Percentiles rank a stretch among this genome's conserved stretches.
Conservation (phyloP, 2,888 invertebrate genomes). For the Eupithecia subumbrata region DNA sequence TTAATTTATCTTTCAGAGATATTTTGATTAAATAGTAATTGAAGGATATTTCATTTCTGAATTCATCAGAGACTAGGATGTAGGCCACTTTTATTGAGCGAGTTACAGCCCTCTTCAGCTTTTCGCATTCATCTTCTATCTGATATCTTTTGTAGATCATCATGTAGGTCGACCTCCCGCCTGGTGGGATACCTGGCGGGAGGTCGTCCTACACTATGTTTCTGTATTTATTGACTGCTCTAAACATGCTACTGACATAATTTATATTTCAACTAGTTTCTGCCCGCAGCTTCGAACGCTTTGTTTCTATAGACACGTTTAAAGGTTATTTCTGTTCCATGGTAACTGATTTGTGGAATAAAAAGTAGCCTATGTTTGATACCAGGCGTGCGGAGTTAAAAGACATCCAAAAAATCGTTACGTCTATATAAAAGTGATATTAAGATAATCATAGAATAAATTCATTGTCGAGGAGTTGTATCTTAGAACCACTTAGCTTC, state of each 20-base stretch:
- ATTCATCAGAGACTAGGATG: background rate
- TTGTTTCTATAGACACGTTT: no score
- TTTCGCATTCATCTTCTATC: background rate
- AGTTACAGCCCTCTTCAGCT: background rate
- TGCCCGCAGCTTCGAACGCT: no score
- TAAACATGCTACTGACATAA: background rate
- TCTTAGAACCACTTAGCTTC: background rate
- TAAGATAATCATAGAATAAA: no score
- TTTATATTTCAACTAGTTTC: background rate
- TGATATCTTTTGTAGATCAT: no score
- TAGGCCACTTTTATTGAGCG: background rate
- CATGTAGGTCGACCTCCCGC: no score
- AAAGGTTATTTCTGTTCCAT: no score
- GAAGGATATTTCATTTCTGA: background rate
- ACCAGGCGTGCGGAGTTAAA: no score
- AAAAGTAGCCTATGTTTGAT: no score
- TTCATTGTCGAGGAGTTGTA: background rate
- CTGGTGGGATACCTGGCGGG: background rate
- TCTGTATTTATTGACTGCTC: background rate
- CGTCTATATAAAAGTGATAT: no score
- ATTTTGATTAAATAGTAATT: background rate
- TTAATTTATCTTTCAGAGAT: background rate
- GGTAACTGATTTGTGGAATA: no score
- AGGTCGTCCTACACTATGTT: background rate
- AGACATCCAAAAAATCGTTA: no score